Base-by-base conservation (phyloP, 1,140 invertebrate species). In the Achroia grisella region DNA sequence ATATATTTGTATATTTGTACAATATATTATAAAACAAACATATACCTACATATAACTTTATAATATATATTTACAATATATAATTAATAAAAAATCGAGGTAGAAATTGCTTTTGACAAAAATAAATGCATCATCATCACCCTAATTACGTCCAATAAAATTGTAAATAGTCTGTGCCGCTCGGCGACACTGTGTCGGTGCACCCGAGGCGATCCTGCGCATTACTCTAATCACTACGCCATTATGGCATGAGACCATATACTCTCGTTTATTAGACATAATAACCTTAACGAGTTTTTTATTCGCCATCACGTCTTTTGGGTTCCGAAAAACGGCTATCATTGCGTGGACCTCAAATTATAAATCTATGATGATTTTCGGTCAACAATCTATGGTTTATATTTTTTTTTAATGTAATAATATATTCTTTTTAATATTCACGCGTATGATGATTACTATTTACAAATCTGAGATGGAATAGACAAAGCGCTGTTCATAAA, bases 271-370 rank as follows among this genome's bases (percentile, higher is more conserved):
- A 81, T 80, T 80, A 78, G 68, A 61, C 64, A 71, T 77, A 75
- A 81, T 81, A 66, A 76, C 57, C 47, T 49, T 75, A 81, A 81
- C 76, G 76, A 80, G 74, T 75, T 81, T 81, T 80, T 80, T 80
- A 70, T 65, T 52, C 56, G 52, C 30, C 56, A 60, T 62, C 62
- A 65, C 52, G 44, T 56, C 56, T 71, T 71, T 73, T 48, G 63
- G 62, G 59, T 10, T 15, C 61, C 53, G 59, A 56, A 72, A 64
- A 70, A 70, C 52, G 62, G 57, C 58, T 52, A 59, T 57, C 46
- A 44, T 34, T 49, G n/a, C n/a, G n/a, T n/a, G 44, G 34, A 57
- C 53, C 52, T 67, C 66, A 70, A 72, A 75, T 75, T 75, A 75
- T 62, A 58, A 39, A 53, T 46, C 60, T 62, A 63, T 61, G 51